phyloP scores from a whole-genome alignment of 2,888 invertebrate species.

The Dryobota labecula region DNA sequence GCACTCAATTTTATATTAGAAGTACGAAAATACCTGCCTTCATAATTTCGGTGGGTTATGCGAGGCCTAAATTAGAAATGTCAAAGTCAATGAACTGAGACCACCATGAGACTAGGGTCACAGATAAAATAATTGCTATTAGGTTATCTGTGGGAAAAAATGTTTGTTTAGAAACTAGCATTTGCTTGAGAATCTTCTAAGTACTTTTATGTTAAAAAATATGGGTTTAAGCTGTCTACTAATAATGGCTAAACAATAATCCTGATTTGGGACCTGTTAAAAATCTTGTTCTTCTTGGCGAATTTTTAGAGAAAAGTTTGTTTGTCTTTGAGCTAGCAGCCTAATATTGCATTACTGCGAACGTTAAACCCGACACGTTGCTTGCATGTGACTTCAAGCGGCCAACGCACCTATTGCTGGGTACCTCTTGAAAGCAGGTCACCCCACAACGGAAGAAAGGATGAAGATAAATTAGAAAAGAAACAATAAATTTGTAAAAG shows the following conservation, averaged over 20 bases:
- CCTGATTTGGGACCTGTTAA: constrained; percentile 16
- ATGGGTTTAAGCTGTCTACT: constrained; percentile 30
- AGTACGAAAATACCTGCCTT: constrained; percentile 39
- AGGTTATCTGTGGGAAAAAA: constrained; percentile 62
- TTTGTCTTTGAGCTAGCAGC: constrained; percentile 33
- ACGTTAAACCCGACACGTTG: constrained; percentile 37
- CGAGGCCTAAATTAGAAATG: constrained; percentile 77
- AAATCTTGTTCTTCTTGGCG: constrained; percentile 11
- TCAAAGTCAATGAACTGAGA: constrained; percentile 77
- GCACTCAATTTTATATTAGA: constrained; percentile 51
- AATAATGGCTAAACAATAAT: constrained; percentile 16
- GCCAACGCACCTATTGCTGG: constrained; percentile 37
- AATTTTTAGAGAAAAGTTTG: constrained; percentile 35
- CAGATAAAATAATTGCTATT: constrained; percentile 63
- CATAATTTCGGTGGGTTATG: constrained; percentile 62
- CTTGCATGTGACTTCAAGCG: constrained; percentile 38
- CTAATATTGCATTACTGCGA: constrained; percentile 43
- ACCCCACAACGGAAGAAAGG: constrained; percentile 24
- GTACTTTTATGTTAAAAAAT: constrained; percentile 22
- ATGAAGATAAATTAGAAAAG: constrained; percentile 22
- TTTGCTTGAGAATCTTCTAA: constrained; percentile 28
- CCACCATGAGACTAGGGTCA: constrained; percentile 66
- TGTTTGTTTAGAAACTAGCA: constrained; percentile 55
- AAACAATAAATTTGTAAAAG: neutral
- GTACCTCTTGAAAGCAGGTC: constrained; percentile 47